Base-by-base conservation (phyloP, 2,888 invertebrate species). In the Noctua pronuba region DNA sequence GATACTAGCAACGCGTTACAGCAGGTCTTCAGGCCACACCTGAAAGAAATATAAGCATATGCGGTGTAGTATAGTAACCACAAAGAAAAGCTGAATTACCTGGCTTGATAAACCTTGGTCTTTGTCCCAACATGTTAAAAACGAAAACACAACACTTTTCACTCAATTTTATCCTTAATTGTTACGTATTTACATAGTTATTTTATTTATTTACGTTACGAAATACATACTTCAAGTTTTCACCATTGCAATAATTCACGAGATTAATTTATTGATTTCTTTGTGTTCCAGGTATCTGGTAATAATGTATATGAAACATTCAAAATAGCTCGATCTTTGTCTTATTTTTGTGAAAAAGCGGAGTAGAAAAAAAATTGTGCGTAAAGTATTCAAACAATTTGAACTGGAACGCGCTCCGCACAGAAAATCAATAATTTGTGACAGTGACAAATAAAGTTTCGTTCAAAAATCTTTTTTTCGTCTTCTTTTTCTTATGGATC, bases 81-180 rank as follows among this genome's bases (percentile, higher is more conserved):
- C 65, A 28, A 21, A 7, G 0, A 78, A 62, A 65, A 73, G 0
- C 24, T 28, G 41, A 73, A 89, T 92, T 91, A 95, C 96, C 95
- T 81, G 96, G 96, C 80, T 92, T 94, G n/a, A 95, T 90, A 80
- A 95, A 96, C 77, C 91, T 93, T 7, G 95, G 95, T 73, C 92
- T 90, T 77, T 93, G 92, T 28, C 86, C 88, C 60, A 91, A 79
- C 94, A 94, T 95, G n/a, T 76, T 89, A 35, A 24, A 31, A 71
- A 65, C 38, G 28, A 35, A 38, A 38, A 18, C 16, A 28, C 10
- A 35, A 71, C 60, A 77, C 76, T 77, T 31, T 55, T 21, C 24
- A 65, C 73, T 58, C 1, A 46, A 79, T 13, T 70, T 6, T 31
- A 35, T 28, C 10, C 2, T 0, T 52, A 64, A 28, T n/a, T 46